Evolutionary conservation across 2,113 vertebrate species (phyloP).

Genomic region (Procavia capensis): DNA sequence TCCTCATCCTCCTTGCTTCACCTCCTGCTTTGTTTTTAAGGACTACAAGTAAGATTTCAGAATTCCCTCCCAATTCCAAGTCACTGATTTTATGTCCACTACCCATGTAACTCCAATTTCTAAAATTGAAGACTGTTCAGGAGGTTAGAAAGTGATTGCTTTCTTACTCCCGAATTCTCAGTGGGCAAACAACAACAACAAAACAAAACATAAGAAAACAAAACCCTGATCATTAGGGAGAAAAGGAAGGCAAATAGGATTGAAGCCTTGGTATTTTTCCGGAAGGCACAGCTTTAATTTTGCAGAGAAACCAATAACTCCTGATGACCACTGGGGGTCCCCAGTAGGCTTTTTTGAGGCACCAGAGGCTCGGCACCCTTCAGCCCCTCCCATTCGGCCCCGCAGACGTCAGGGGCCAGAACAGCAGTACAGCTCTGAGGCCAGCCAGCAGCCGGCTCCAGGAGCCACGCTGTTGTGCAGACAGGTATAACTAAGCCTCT

Average conservation of each 20-base stretch:
- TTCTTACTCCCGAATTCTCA: not conserved
- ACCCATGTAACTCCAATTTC: not conserved
- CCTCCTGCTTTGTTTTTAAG: not conserved
- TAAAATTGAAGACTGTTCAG: not conserved
- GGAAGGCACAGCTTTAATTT: not conserved
- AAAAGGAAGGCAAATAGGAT: not conserved
- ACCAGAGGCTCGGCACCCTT: accelerated
- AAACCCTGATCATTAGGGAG: not conserved
- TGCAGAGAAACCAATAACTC: constrained; percentile 33
- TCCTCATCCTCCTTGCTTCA: not conserved
- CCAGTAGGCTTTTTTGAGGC: constrained; percentile 77
- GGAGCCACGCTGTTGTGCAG: not conserved
- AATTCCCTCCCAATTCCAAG: not conserved
- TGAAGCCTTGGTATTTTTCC: not conserved
- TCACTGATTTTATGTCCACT: not conserved
- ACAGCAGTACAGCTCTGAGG: constrained; percentile 56
- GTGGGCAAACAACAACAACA: too few species aligned
- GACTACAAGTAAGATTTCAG: not conserved
- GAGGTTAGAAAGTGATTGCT: not conserved
- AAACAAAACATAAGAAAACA: too few species aligned
- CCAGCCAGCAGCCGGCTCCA: constrained; percentile 57
- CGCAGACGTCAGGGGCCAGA: constrained; percentile 37
- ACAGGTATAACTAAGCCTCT: not conserved
- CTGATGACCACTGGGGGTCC: constrained; percentile 84
- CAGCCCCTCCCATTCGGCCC: constrained; percentile 30